Base-by-base conservation (phyloP, 2,113 vertebrate species). In the Ranitomeya imitator region DNA sequence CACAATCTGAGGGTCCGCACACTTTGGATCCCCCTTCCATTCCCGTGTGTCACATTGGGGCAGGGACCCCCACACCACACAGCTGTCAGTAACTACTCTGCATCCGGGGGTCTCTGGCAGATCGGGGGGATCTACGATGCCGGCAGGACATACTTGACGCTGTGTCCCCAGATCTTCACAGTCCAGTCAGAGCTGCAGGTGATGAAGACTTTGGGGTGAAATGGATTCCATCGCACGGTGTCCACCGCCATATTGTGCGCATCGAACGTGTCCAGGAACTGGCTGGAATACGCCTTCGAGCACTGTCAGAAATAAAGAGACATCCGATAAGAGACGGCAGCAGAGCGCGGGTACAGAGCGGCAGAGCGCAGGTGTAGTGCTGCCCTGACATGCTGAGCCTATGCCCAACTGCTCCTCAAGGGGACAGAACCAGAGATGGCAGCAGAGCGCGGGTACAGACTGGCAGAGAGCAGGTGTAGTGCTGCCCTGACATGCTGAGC, bases 161-260 rank as follows among this genome's bases (percentile, higher is more conserved):
- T 97, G 85, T 99, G 97, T 90, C 99, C 97, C 98, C 98, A 99
- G 91, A 99, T 97, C 94, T 98, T 99, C 87, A 99, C 94, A 0
- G 96, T 98, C 97, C 97, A 99, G 92, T 99, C 98, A 0, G 96
- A 97, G 90, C 98, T 99, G 95, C 97, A 99, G 80, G 98, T 98
- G 90, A 99, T 96, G 92, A 99, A 99, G 88, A 99, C 93, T 90
- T 97, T 96, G 52, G 92, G 85, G 90, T 99, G 98, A 93, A 95
- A 99, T 13, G 95, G 95, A 92, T 98, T 99, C 98, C 98, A 99
- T 90, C 94, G 95, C 15, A 99, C 90, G 4, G 97, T 90, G 10
- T 99, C 96, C 55, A 99, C 97, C 0, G 97, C 91, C 96, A 96
- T 96, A 90, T 94, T 95, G 94, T 99, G 98, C 79, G 97, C 97